Conservation (phyloP, 2,888 invertebrate species). For the Iselma pallidipennis region DNA sequence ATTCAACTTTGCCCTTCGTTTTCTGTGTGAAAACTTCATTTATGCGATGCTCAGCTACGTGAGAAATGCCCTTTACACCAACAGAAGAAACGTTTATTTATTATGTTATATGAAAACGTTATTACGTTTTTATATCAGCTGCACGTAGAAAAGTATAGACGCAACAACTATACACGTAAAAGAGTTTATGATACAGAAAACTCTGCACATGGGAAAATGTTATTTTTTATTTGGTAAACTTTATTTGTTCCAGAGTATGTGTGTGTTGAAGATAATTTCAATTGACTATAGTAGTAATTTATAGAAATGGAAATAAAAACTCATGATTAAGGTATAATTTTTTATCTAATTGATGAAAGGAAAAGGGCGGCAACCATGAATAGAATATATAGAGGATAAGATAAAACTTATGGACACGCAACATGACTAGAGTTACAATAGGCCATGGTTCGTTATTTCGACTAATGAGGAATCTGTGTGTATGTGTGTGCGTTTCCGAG, state of each 20-base stretch:
- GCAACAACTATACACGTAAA: conserved; percentile 19
- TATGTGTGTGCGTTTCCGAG: too few species aligned
- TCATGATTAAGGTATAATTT: too few species aligned
- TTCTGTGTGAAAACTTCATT: conserved; percentile 25
- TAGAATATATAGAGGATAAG: too few species aligned
- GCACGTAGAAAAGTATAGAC: conserved; percentile 22
- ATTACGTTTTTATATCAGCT: conserved; percentile 29
- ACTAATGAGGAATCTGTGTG: too few species aligned
- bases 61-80: conserved; percentile 26
- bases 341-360: neutral
- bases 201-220: conserved; percentile 8
- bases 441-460: too few species aligned
- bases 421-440: too few species aligned
- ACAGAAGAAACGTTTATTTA: conserved; percentile 30
- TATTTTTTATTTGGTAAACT: conserved; percentile 18
- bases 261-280: conserved; percentile 10
- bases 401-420: too few species aligned
- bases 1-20: conserved; percentile 5
- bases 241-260: conserved; percentile 16
- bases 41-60: conserved; percentile 23
- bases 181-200: conserved; percentile 18
- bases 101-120: conserved; percentile 27
- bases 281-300: neutral
- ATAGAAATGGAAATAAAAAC: too few species aligned
- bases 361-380: too few species aligned